These are phyloP conservation scores for Muraenolepis orangiensis DNA, from an alignment of 2,797 vertebrate genomes.

Conservation along the genomic window DNA sequence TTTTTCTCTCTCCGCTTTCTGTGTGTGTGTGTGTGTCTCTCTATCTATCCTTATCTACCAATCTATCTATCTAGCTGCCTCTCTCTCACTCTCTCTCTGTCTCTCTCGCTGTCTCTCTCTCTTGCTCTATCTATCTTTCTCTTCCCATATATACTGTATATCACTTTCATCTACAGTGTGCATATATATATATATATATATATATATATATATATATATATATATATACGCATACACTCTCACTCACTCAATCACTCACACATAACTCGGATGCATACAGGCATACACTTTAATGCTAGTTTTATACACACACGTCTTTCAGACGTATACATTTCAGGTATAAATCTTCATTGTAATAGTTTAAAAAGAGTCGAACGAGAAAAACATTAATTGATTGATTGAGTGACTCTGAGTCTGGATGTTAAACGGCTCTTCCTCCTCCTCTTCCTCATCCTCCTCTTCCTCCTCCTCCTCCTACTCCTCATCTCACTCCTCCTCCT, in stretches of 20 bases:
- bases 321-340: slow-evolving; percentile 23
- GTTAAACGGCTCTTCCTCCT: slow-evolving; percentile 20
- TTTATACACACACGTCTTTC: slow-evolving; percentile 33
- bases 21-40: no score
- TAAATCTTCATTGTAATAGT: slow-evolving; percentile 31
- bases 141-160: background rate
- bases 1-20: background rate
- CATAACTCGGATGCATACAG: background rate
- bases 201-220: background rate
- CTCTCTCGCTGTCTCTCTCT: background rate
- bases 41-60: background rate
- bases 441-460: slow-evolving; percentile 12
- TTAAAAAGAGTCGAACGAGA: slow-evolving; percentile 12
- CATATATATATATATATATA: background rate
- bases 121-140: background rate
- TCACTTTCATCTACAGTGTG: background rate
- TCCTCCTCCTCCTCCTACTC: slow-evolving; percentile 23
- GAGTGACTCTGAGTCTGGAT: slow-evolving; percentile 27
- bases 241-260: background rate
- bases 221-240: background rate
- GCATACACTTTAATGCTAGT: background rate
- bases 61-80: no score
- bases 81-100: no score
- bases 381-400: slow-evolving; percentile 35
- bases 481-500: slow-evolving; percentile 20